Base-by-base conservation (phyloP, 2,888 invertebrate species). In the Macrosiphum euphorbiae region DNA sequence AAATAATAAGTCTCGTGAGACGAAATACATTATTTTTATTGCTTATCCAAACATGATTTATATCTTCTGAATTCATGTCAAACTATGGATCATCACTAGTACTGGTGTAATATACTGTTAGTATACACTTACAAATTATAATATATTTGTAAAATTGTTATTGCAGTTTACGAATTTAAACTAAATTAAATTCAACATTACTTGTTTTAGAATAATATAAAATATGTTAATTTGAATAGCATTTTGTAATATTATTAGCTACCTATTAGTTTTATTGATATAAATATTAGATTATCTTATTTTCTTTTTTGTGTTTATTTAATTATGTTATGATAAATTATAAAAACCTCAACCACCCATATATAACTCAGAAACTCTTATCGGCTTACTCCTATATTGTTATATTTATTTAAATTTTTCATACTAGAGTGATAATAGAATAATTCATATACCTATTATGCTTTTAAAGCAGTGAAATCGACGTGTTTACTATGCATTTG, bases 401-500 rank as follows among this genome's bases (percentile, higher is more conserved):
- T n/a, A 67, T 16, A 67, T 7, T 35, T 67, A 16, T 85, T 85
- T 85, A 44, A 44, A 26, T 5, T 41, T 47, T 86, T 47, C 85
- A 86, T 86, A 28, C 7, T 78, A 10, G 8, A 87, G 10, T n/a
- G 35, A 52, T 88, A 52, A 88, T 44, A 85, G 10, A 90, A 90
- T 67, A 44, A 16, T 58, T 89, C 26, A 47, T 47, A 61, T 61
- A n/a, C n/a, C n/a, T n/a, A n/a, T n/a, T n/a, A n/a, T 44, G 3
- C 44, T 67, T 90, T 16, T 84, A 85, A 52, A 26, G 55, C 44
- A 55, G 20, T 52, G 2, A 85, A 58, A 44, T 91, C 5, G 28
- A 55, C 44, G n/a, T 91, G 41, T 44, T 55, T 85, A 47, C 44
- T 61, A 47, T 58, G 16, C 61, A 35, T 87, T 86, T 92, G 61